phyloP scores from a whole-genome alignment of 2,113 vertebrate genomes.

The Blennius ocellaris region DNA sequence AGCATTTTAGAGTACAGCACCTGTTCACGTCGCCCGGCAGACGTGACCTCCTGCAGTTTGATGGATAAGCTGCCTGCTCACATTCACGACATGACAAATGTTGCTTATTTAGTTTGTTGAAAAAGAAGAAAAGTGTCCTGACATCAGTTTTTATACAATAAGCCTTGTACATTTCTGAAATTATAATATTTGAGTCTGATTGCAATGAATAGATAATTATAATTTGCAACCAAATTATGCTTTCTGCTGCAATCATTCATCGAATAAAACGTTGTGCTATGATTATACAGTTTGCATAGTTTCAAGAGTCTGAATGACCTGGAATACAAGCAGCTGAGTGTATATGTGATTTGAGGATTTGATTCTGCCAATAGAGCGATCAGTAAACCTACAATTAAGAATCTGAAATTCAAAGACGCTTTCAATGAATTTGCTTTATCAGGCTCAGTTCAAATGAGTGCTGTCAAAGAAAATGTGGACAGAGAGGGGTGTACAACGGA shows the following conservation, averaged over 20 bases:
- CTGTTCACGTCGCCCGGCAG: constrained; percentile 6
- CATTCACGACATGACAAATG: constrained; percentile 7
- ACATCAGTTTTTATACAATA: not conserved
- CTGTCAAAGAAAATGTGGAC: not conserved
- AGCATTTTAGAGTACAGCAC: not conserved
- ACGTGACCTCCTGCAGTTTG: constrained; percentile 19
- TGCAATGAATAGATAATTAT: constrained; percentile 40
- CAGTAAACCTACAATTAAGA: no score
- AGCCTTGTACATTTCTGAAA: not conserved
- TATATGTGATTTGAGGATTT: not conserved
- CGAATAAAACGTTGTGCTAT: constrained; percentile 24
- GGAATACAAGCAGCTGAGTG: constrained; percentile 7
- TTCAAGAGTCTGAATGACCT: not conserved
- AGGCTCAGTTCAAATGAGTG: not conserved
- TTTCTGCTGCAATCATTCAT: constrained; percentile 28
- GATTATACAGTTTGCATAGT: constrained; percentile 24
- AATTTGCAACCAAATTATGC: constrained; percentile 17
- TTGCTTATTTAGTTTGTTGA: constrained; percentile 1
- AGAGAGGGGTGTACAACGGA: not conserved
- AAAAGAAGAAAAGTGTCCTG: not conserved
- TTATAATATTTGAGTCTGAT: constrained; percentile 8
- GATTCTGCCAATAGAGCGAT: not conserved
- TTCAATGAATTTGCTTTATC: no score
- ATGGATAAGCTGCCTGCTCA: constrained; percentile 20
- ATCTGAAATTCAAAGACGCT: no score